These are phyloP conservation scores for Microcaecilia unicolor DNA, from an alignment of 2,797 vertebrate genomes.

Conservation along the genomic window DNA sequence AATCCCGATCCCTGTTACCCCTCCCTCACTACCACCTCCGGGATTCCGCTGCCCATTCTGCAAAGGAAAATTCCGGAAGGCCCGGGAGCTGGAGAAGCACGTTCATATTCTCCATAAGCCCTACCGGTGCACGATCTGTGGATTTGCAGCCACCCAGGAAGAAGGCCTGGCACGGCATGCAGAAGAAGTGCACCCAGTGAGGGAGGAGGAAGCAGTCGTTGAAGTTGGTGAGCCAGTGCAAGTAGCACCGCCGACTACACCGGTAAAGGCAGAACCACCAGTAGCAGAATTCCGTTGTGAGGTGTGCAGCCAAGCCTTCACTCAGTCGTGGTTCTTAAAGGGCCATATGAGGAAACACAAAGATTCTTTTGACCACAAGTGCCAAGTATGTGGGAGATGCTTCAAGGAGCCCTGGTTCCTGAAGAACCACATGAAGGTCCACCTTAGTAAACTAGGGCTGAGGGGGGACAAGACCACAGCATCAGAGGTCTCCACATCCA, in stretches of 20 bases:
- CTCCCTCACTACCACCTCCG: constrained; percentile 11
- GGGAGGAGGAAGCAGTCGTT: too few relatives aligned
- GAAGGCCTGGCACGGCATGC: constrained; percentile 76
- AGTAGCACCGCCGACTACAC: constrained; percentile 42
- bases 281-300: constrained; percentile 73
- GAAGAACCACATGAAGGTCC: constrained; percentile 95
- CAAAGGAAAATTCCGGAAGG: constrained; percentile 88
- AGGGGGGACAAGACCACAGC: constrained; percentile 29
- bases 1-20: constrained; percentile 23
- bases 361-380: constrained; percentile 86
- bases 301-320: constrained; percentile 83
- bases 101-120: constrained; percentile 86
- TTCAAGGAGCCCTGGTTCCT: constrained; percentile 95
- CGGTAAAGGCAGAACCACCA: constrained; percentile 28
- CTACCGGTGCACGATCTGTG: constrained; percentile 82
- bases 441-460: constrained; percentile 79
- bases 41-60: constrained; percentile 82
- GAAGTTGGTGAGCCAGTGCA: constrained; percentile 37
- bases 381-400: constrained; percentile 84
- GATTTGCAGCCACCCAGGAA: constrained; percentile 82
- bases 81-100: constrained; percentile 78
- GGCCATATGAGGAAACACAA: constrained; percentile 94
- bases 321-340: constrained; percentile 90
- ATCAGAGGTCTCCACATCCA: constrained; percentile 24
- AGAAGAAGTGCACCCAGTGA: constrained; percentile 69